phyloP scores from a whole-genome alignment of 2,113 vertebrate genomes.

The Rhea americana region DNA sequence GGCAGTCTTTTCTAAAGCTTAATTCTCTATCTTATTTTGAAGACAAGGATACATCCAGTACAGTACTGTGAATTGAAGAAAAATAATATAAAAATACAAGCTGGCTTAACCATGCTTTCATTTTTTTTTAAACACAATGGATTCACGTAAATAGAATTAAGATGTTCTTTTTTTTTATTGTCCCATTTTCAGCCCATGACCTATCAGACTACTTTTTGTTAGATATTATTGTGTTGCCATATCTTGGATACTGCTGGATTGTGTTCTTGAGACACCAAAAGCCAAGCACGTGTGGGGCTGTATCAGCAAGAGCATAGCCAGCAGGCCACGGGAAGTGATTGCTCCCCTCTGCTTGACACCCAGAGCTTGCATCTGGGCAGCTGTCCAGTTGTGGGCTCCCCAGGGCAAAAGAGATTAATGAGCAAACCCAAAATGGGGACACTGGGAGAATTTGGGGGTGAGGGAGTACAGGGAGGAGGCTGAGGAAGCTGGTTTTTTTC shows the following conservation, averaged over 20 bases:
- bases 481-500: neutral
- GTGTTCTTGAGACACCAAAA: neutral
- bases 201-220: neutral
- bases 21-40: neutral
- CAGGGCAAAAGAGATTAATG: neutral
- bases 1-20: neutral
- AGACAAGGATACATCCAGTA: neutral
- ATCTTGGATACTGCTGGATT: neutral
- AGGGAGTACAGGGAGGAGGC: neutral
- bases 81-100: neutral
- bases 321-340: neutral
- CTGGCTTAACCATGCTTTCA: neutral
- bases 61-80: neutral
- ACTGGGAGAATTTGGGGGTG: neutral
- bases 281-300: neutral
- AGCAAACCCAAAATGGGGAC: neutral
- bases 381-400: neutral
- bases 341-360: neutral
- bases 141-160: neutral
- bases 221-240: neutral
- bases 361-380: neutral
- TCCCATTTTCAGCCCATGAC: neutral
- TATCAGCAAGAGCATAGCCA: neutral
- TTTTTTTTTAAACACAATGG: neutral
- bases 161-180: neutral